These are phyloP conservation scores for Euura lappo DNA, from an alignment of 1,140 invertebrate genomes.

Conservation along the genomic window DNA sequence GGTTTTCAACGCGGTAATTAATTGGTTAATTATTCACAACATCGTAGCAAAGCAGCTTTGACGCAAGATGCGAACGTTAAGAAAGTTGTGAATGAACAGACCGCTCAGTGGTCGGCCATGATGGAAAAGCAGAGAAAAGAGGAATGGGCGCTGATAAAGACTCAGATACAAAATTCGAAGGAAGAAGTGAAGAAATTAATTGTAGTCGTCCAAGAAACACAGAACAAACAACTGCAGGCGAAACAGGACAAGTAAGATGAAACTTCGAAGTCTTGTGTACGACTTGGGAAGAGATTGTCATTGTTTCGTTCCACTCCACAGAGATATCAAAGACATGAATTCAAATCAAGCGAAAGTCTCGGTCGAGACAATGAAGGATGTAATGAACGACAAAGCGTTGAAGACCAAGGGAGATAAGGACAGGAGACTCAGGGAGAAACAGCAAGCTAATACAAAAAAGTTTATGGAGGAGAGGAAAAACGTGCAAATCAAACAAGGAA, in stretches of 20 bases:
- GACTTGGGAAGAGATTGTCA: no score
- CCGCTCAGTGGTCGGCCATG: conserved; percentile 92
- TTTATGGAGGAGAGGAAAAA: conserved; percentile 97
- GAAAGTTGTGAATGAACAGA: conserved; percentile 87
- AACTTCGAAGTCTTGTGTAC: no score
- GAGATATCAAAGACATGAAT: conserved; percentile 96
- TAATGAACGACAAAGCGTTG: conserved; percentile 95
- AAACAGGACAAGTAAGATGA: conserved; percentile 82
- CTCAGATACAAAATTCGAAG: conserved; percentile 82
- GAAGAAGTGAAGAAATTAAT: conserved; percentile 89
- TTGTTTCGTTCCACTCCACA: conserved; percentile 43
- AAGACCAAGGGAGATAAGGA: conserved; percentile 99
- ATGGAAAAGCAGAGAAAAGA: conserved; percentile 88
- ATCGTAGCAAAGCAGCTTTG: conserved; percentile 77
- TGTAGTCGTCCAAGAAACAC: conserved; percentile 83
- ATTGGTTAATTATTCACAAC: conserved; percentile 19
- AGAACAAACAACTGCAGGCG: conserved; percentile 90
- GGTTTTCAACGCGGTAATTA: background rate
- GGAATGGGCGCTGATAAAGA: conserved; percentile 87
- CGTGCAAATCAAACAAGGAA: conserved; percentile 85
- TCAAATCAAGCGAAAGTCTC: conserved; percentile 93
- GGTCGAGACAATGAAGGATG: conserved; percentile 96
- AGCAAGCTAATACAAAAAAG: conserved; percentile 98
- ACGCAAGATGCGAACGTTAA: conserved; percentile 79
- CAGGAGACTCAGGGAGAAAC: conserved; percentile 90